Base-by-base conservation (phyloP, 2,797 vertebrate genomes). In the Phataginus tetradactyla region DNA sequence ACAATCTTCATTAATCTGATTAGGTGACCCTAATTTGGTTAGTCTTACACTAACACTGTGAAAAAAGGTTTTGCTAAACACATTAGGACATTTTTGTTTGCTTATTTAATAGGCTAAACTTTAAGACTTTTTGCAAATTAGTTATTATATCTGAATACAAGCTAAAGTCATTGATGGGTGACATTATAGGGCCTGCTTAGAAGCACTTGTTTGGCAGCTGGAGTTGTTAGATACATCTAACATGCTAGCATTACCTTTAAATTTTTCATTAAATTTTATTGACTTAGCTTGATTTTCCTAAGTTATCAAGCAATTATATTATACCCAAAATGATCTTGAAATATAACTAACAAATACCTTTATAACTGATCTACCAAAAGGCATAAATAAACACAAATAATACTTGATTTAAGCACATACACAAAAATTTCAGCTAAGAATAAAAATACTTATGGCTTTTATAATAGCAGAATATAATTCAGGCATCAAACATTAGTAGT, bases 241-340 rank as follows among this genome's bases (percentile, higher is more conserved):
- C 71, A 89, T 59, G 75, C 12, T 88, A 91, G 49, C 32, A 90
- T 69, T 91, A 68, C 7, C 68, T 53, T 92, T 59, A 53, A 80
- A 77, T 10, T 59, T 64, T 84, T 81, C 71, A 72, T 77, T 77
- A 80, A 81, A 80, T 90, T 93, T 75, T 87, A 84, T 45, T 80
- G 85, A 93, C 1, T 93, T 94, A 74, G 37, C 45, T 64, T 25
- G 42, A 13, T 74, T 97, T 93, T 84, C 49, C 78, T 88, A 21
- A 72, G 51, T 92, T 91, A 94, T 63, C 42, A 77, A 83, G 39
- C 55, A 97, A 88, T 96, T 86, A 79, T 59, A 81, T 92, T 93
- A 81, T 57, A 75, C 1, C 14, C 42, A 69, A 92, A 75, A 34
- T 88, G 68, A 94, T 95, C 49, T 37, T 59, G 15, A 92, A 69